Conservation (phyloP, 2,888 invertebrate species). For the Antitype chi region DNA sequence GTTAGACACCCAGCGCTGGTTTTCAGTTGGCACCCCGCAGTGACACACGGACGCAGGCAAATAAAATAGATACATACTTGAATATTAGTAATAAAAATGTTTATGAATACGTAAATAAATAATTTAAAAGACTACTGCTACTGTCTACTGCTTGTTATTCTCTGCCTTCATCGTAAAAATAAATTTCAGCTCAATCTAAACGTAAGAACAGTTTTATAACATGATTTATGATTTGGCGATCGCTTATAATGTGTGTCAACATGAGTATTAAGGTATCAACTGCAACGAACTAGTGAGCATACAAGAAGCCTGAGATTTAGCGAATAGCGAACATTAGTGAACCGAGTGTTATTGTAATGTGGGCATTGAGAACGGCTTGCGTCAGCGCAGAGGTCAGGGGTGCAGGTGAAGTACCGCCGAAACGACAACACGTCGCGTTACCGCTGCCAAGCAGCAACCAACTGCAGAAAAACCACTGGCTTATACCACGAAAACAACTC, state of each 20-base stretch:
- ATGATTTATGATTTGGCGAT: not conserved
- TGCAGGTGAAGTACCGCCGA: slow-evolving; percentile 22
- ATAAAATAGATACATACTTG: too few species aligned
- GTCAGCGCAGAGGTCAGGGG: slow-evolving; percentile 49
- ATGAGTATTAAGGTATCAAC: not conserved
- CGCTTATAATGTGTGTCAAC: not conserved
- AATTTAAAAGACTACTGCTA: too few species aligned
- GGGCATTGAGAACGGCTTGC: slow-evolving; percentile 27
- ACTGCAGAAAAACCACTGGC: slow-evolving; percentile 33
- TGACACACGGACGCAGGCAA: too few species aligned
- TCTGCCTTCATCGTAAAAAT: not conserved
- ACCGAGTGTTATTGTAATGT: not conserved
- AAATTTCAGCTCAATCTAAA: not conserved
- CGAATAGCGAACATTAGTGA: not conserved
- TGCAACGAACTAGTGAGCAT: not conserved
- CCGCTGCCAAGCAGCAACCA: not conserved
- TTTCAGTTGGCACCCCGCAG: too few species aligned
- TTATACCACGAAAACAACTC: too few species aligned
- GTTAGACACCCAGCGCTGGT: too few species aligned
- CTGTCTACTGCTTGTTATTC: not conserved
- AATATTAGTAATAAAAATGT: too few species aligned
- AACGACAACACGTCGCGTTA: not conserved
- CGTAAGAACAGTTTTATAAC: not conserved
- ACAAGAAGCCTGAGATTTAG: not conserved
- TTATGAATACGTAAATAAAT: too few species aligned